Evolutionary conservation across 2,888 invertebrate species (phyloP), one percentile per base, ranked within the genome.

Genomic region (Scotopteryx bipunctaria): DNA sequence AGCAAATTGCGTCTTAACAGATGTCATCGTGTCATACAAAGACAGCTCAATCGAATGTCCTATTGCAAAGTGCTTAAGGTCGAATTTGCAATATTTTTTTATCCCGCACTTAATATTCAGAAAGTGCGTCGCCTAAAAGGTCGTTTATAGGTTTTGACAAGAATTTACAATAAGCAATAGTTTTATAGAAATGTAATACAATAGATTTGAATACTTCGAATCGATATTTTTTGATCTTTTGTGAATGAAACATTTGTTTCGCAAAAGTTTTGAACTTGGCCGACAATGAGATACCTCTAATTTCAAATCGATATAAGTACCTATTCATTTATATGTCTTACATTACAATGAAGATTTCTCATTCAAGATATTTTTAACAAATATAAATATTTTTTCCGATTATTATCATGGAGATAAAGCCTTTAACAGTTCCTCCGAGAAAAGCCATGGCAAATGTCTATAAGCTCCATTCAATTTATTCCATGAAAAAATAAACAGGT

Each of bases 1-100:
- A 73, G 80, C 81, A 78, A 80, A 82, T 78, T 76, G 79, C 76
- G 76, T 79, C 77, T 81, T 67, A 61, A 78, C 82, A 86, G 74
- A 86, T 85, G 84, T 83, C 84, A 80, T 73, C 76, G 64, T 73
- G 68, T 66, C 70, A 65, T 49, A 62, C 66, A 73, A 67, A 66
- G 55, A 57, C 38, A 38, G 46, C 52, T 53, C 43, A 60, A 51
- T 58, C 42, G 45, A 44, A 64, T 64, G 64, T 58, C 73, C 67
- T 78, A 74, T 75, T 68, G 25, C 58, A 14, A 68, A 47, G 23
- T 51, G 16, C 35, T 55, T 78, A 82, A 81, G 75, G 81, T 71
- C 67, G 60, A 74, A 53, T 71, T 65, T 73, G 51, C 59, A 42
- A 54, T 57, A 49, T 49, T 47, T 49, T 57, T 59, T 44, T 48